Percentiles rank a stretch among this genome's conserved stretches.
These are phyloP conservation scores for Indri indri DNA, from an alignment of 2,113 vertebrate species.

Conservation along the genomic window DNA sequence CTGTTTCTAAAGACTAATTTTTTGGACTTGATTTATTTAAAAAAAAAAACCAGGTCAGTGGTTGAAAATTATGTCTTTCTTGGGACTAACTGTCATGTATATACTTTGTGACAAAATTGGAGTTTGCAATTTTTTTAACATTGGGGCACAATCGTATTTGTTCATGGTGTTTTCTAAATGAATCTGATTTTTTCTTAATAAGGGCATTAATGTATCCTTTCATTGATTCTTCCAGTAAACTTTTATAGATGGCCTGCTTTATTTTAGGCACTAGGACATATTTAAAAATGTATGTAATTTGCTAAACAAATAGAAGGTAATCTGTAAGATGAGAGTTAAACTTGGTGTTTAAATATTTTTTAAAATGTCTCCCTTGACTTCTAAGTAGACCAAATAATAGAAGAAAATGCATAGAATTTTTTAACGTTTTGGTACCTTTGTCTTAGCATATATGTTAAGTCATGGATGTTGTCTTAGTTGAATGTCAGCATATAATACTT, in stretches of 20 bases:
- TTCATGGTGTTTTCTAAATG: neutral
- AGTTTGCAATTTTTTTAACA: neutral
- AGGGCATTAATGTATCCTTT: neutral
- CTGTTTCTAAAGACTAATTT: neutral
- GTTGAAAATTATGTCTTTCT: neutral
- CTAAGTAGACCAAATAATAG: neutral
- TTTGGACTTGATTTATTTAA: neutral
- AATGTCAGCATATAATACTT: neutral
- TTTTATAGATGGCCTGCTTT: neutral
- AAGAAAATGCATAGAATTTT: neutral
- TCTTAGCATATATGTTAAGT: neutral
- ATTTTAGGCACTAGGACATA: neutral
- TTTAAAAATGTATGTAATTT: conserved; percentile 20
- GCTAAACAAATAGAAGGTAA: neutral
- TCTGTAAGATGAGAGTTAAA: neutral
- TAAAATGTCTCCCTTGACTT: neutral
- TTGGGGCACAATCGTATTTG: neutral
- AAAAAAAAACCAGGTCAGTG: neutral
- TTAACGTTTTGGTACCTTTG: neutral
- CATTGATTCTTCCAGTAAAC: neutral
- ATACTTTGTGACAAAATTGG: neutral
- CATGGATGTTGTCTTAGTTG: neutral
- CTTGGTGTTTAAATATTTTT: neutral
- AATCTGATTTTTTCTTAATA: neutral
- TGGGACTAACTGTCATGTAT: neutral